phyloP scores from a whole-genome alignment of 2,888 invertebrate genomes.

The Toxonevra muliebris region DNA sequence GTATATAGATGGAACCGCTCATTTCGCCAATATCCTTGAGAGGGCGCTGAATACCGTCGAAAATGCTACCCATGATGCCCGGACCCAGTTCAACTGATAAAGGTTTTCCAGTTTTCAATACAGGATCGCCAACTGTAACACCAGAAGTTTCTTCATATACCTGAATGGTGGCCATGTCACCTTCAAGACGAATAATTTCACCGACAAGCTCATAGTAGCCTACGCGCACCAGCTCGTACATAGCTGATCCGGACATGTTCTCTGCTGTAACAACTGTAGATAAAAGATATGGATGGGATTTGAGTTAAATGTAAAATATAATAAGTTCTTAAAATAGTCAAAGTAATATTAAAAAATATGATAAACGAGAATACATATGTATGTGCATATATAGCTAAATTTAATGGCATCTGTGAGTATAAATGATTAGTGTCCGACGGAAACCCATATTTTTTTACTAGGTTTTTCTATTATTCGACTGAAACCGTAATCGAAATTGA shows the following conservation, averaged over 20 bases:
- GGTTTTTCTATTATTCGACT: too few species aligned
- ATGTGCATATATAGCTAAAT: too few species aligned
- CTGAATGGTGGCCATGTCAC: constrained; percentile 99
- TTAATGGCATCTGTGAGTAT: too few species aligned
- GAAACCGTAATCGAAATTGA: too few species aligned
- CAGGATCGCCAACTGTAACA: constrained; percentile 98
- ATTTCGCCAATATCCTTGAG: constrained; percentile 92
- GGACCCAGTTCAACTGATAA: constrained; percentile 97
- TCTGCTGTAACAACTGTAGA: constrained; percentile 93
- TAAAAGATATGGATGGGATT: background rate
- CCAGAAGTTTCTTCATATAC: constrained; percentile 95
- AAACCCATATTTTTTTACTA: too few species aligned
- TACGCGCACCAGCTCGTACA: constrained; percentile 98
- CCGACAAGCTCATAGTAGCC: constrained; percentile 97
- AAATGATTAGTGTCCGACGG: too few species aligned
- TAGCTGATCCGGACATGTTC: constrained; percentile 98
- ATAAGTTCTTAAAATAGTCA: too few species aligned
- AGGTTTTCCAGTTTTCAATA: constrained; percentile 95
- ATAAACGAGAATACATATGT: too few species aligned
- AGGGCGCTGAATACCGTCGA: constrained; percentile 99
- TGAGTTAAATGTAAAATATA: too few species aligned
- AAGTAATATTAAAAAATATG: too few species aligned
- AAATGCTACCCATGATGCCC: constrained; percentile 97
- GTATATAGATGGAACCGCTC: constrained; percentile 96
- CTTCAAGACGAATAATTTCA: constrained; percentile 98